Evolutionary conservation across 2,888 invertebrate genomes (phyloP), one percentile per base, ranked within the genome.

Genomic region (Lasioglossum vierecki): DNA sequence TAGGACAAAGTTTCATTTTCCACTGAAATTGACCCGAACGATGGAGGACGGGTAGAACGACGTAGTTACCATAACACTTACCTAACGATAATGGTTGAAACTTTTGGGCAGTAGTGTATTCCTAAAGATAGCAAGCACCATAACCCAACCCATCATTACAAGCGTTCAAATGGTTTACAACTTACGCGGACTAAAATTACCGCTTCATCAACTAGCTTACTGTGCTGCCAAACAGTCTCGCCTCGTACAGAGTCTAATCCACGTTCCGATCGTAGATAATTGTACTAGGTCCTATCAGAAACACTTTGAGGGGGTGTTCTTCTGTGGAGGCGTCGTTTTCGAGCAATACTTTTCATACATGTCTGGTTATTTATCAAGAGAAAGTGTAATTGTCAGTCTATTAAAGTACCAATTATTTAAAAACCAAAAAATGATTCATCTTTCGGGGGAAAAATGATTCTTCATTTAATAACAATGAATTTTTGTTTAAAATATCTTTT

Each of bases 111-210:
- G 39, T n/a, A 70, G 11, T n/a, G 39, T 41, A 41, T 41, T 41
- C 22, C 70, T 39, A 70, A 70, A 39, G 41, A 70, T 70, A 70
- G n/a, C 22, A n/a, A n/a, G n/a, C 22, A 70, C 70, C n/a, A 39
- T 70, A 70, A 70, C 22, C 22, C 66, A 68, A 70, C 22, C 22
- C 66, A 68, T n/a, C 35, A n/a, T 70, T 39, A 70, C n/a, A 70
- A 22, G 18, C n/a, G 70, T 41, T 39, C 39, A 41, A 70, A 70
- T 70, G 39, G 11, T 70, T 41, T 70, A 41, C 70, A 70, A 70
- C 70, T 70, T 39, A 41, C 39, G 39, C 70, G n/a, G 70, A 70
- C 70, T 70, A 70, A 70, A 70, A 70, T 70, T n/a, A 70, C 39
- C 70, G 70, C 70, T 70, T 70, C 41, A 70, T 41, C 39, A n/a